Evolutionary conservation across 2,888 invertebrate genomes (phyloP).

Genomic region (Agriopis marginaria): DNA sequence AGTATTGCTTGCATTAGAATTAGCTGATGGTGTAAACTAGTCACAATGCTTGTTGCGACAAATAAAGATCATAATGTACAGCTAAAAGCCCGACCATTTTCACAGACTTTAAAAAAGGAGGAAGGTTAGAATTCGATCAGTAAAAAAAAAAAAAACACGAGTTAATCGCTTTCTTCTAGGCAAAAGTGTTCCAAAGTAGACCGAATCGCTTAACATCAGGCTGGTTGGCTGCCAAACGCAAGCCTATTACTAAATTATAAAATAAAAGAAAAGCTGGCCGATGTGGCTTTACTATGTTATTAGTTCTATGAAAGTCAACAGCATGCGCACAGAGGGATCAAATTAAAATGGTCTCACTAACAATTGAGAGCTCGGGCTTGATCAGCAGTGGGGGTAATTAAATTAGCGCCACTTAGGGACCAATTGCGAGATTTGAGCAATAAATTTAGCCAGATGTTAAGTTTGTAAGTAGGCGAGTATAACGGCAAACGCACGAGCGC

Average conservation of each 20-base stretch:
- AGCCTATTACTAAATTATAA: no score
- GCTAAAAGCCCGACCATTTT: neutral
- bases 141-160: neutral
- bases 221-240: no score
- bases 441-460: slow-evolving; percentile 69
- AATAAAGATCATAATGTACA: neutral
- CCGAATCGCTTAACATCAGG: no score
- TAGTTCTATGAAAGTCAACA: neutral
- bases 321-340: slow-evolving; percentile 8
- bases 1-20: neutral
- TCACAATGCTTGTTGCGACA: no score
- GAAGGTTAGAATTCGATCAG: no score
- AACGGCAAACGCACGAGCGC: slow-evolving; percentile 41
- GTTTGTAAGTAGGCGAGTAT: slow-evolving; percentile 42
- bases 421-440: slow-evolving; percentile 80
- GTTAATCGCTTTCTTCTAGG: no score
- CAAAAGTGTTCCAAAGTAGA: no score
- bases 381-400: slow-evolving; percentile 65
- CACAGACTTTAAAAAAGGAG: no score
- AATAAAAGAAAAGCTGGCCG: no score
- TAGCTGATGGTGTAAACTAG: no score
- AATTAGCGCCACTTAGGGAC: slow-evolving; percentile 78
- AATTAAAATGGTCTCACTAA: slow-evolving; percentile 27
- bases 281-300: neutral
- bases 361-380: slow-evolving; percentile 60